These are phyloP conservation scores for Microplitis deprimator DNA, from an alignment of 2,888 invertebrate species.

Conservation along the genomic window DNA sequence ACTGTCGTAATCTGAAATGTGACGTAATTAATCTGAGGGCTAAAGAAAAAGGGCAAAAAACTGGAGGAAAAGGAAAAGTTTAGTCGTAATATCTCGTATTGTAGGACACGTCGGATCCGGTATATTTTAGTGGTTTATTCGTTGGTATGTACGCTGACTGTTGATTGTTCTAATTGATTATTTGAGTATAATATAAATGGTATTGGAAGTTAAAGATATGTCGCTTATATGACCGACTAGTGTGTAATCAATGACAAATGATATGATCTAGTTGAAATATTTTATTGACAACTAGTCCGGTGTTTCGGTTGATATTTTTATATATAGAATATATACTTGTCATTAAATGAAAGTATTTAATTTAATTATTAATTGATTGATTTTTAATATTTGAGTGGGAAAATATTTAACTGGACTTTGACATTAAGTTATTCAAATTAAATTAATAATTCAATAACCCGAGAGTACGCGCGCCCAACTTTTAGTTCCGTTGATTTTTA, in stretches of 20 bases:
- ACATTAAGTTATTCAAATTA: too few relatives aligned
- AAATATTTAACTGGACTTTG: too few relatives aligned
- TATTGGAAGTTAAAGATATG: too few relatives aligned
- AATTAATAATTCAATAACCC: too few relatives aligned
- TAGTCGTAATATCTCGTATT: neutral
- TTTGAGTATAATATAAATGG: too few relatives aligned
- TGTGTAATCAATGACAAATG: neutral
- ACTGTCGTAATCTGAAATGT: neutral
- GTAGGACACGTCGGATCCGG: neutral
- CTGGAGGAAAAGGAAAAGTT: neutral
- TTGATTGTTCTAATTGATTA: neutral
- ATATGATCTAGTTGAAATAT: slow-evolving; percentile 1
- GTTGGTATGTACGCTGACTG: neutral
- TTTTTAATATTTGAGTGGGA: too few relatives aligned
- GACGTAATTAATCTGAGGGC: neutral
- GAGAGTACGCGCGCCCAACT: too few relatives aligned
- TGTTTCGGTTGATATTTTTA: neutral
- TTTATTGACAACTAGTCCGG: neutral
- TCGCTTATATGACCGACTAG: neutral
- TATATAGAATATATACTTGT: neutral
- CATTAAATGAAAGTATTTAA: neutral
- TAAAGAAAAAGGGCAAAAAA: neutral
- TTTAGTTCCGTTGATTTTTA: too few relatives aligned
- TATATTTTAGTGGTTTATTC: neutral
- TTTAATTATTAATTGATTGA: neutral